phyloP scores from a whole-genome alignment of 2,113 vertebrate species.

The Hippocampus mohnikei region DNA sequence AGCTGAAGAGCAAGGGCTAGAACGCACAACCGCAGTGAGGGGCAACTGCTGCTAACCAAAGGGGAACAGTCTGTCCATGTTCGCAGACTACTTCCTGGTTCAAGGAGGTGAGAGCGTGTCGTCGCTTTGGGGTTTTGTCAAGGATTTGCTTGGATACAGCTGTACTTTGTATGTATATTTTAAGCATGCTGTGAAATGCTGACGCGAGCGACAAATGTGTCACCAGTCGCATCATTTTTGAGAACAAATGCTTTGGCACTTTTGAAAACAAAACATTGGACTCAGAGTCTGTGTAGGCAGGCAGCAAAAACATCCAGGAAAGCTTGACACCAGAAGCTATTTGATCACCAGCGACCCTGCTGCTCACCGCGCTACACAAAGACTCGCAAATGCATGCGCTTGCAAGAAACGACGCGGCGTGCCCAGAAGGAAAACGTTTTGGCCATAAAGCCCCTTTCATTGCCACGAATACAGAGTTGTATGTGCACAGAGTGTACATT shows the following conservation, averaged over 20 bases:
- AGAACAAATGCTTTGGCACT: slow-evolving; percentile 33
- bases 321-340: slow-evolving; percentile 51
- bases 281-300: slow-evolving; percentile 20
- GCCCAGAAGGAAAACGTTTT: slow-evolving; percentile 39
- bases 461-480: slow-evolving; percentile 27
- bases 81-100: neutral
- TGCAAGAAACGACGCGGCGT: slow-evolving; percentile 28
- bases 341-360: slow-evolving; percentile 59
- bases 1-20: neutral
- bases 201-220: slow-evolving; percentile 20
- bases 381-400: slow-evolving; percentile 53
- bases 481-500: slow-evolving; percentile 13
- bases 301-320: slow-evolving; percentile 41
- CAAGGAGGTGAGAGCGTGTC: neutral
- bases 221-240: slow-evolving; percentile 36
- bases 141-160: neutral
- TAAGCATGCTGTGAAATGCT: neutral
- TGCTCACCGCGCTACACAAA: slow-evolving; percentile 52
- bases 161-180: neutral
- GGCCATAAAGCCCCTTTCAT: slow-evolving; percentile 25
- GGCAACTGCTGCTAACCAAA: neutral
- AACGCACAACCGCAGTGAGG: neutral
- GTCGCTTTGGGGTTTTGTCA: neutral
- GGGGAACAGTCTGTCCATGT: neutral
- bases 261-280: slow-evolving; percentile 52